phyloP scores from a whole-genome alignment of 2,888 invertebrate genomes.

The Noctua fimbriata region DNA sequence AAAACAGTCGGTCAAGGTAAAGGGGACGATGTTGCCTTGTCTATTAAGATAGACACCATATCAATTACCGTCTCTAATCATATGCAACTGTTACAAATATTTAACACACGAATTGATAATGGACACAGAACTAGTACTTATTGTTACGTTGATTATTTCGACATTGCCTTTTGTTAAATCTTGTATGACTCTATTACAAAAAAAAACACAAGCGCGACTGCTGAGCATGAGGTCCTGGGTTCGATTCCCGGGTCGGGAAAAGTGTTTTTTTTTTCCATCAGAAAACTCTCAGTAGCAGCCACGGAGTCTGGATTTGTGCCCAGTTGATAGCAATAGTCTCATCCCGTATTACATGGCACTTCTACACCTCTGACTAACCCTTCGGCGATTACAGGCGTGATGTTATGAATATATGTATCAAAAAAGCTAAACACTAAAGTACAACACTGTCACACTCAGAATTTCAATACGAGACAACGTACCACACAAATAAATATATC shows the following conservation, averaged over 20 bases:
- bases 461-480: conserved; percentile 2
- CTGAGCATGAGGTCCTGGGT: no score
- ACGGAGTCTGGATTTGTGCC: no score
- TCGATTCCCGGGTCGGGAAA: no score
- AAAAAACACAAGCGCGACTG: no score
- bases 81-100: neutral
- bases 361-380: no score
- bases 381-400: no score
- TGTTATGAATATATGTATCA: no score
- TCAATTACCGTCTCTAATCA: neutral
- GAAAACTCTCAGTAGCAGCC: no score
- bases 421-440: neutral
- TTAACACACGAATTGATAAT: neutral
- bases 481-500: conserved; percentile 24
- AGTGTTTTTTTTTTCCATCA: no score
- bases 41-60: neutral
- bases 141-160: neutral
- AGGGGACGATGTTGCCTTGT: neutral
- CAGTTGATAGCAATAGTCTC: no score
- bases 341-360: no score
- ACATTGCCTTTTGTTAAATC: neutral
- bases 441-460: neutral
- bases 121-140: neutral
- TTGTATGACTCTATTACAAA: neutral
- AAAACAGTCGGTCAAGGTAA: neutral